Conservation (phyloP, 2,113 vertebrate species). For the Pteruthius melanotis region DNA sequence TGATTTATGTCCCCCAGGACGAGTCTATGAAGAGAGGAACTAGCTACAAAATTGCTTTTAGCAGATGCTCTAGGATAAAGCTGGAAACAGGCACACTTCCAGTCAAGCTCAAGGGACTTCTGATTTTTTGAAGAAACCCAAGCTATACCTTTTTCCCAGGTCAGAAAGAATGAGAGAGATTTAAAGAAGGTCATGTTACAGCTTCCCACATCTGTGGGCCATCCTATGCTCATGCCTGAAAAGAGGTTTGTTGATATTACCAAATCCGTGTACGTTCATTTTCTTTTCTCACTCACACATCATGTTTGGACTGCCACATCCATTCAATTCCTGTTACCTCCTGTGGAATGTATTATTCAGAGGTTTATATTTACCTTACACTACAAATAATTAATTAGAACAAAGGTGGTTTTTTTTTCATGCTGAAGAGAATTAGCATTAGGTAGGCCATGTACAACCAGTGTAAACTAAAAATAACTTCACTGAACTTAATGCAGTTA, state of each 20-base stretch:
- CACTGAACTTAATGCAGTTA: neutral
- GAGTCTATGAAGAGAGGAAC: neutral
- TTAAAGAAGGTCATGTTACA: neutral
- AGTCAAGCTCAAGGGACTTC: neutral
- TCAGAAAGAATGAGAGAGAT: neutral
- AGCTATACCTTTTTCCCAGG: neutral
- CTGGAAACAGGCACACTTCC: neutral
- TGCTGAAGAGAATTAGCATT: neutral
- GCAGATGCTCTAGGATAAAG: neutral
- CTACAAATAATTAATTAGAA: neutral
- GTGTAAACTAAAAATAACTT: neutral
- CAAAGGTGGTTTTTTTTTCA: neutral
- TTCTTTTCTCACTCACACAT: fast-evolving
- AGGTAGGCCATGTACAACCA: neutral
- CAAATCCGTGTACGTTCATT: neutral
- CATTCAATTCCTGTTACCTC: neutral
- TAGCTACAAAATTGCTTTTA: neutral
- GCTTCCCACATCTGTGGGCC: neutral
- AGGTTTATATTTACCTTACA: neutral
- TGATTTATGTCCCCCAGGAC: neutral
- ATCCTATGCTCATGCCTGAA: neutral
- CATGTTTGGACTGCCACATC: neutral
- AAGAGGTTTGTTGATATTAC: neutral
- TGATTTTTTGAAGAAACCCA: neutral
- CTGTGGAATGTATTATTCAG: neutral